These are phyloP conservation scores for Uloborus plumipes DNA, from an alignment of 2,888 invertebrate species.

Conservation along the genomic window DNA sequence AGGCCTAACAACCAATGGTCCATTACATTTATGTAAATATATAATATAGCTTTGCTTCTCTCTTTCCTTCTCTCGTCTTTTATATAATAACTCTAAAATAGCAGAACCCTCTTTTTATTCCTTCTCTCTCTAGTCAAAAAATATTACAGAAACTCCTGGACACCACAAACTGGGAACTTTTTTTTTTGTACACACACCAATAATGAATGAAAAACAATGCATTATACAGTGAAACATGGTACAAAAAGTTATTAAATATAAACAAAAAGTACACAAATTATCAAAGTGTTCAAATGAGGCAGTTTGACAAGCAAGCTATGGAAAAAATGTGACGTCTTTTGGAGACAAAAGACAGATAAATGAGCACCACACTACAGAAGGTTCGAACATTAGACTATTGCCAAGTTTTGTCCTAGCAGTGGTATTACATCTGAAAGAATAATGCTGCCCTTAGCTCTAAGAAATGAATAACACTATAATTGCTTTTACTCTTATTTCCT, in stretches of 20 bases:
- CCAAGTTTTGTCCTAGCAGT: too few species aligned
- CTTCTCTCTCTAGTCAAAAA: slow-evolving; percentile 30
- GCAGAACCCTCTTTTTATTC: slow-evolving; percentile 35
- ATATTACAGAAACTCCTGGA: slow-evolving; percentile 57
- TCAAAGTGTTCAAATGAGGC: too few species aligned
- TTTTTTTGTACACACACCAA: slow-evolving; percentile 48
- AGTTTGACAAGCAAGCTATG: too few species aligned
- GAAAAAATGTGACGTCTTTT: too few species aligned
- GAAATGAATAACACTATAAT: too few species aligned
- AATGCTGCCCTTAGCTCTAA: too few species aligned
- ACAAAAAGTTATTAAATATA: slow-evolving; percentile 23
- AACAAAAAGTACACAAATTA: slow-evolving; percentile 20
- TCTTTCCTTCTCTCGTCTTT: slow-evolving; percentile 9
- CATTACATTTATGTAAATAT: slow-evolving; percentile 43
- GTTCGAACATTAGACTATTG: too few species aligned
- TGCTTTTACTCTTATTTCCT: too few species aligned
- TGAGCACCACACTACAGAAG: too few species aligned
- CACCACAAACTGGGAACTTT: slow-evolving; percentile 40
- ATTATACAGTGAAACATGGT: slow-evolving; percentile 39
- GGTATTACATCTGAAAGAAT: too few species aligned
- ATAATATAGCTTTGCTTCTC: slow-evolving; percentile 44
- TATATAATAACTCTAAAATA: slow-evolving; percentile 46
- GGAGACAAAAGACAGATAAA: too few species aligned
- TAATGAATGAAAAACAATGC: slow-evolving; percentile 35
- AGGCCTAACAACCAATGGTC: slow-evolving; percentile 24